Base-by-base conservation (phyloP, 2,113 vertebrate species). In the Cephalophus harveyi region DNA sequence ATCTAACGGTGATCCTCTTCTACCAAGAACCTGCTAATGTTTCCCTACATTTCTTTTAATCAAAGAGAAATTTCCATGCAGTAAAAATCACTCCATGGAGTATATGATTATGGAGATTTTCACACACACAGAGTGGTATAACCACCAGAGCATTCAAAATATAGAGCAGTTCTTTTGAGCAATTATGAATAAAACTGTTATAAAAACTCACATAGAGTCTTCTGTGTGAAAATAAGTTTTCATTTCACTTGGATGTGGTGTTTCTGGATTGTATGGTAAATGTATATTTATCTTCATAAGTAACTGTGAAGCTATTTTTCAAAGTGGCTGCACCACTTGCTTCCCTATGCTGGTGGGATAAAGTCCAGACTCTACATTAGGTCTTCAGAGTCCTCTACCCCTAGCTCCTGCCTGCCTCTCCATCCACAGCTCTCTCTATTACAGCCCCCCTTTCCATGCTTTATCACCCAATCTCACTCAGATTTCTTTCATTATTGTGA, bases 41-140 rank as follows among this genome's bases (percentile, higher is more conserved):
- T 33, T 91, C 62, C 9, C n/a, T 23, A 50, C 6, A 46, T 28
- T 55, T 87, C 52, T 64, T 92, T 93, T 79, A 55, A 89, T 78
- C 74, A 67, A 82, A 92, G 27, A 59, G 23, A 43, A 74, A 88
- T 93, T 83, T 85, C 40, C 30, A 33, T 11, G 5, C 12, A 87
- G 36, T 86, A 91, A 91, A 94, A 94, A 76, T 30, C 46, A 95
- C 86, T 82, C 55, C 86, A 40, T 76, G 43, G 43, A 97, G 19
- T 71, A 14, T 43, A 28, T 46, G 55, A 46, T 78, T 83, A 30
- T 52, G 33, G 19, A 57, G 43, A 59, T 78, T 87, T 95, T 92
- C 71, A 93, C 59, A 91, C 76, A 64, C 23, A 27, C 13, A 17
- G 5, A 83, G 54, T 88, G 13, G 12, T 16, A 19, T 78, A 50